These are phyloP conservation scores for Meta bourneti DNA, from an alignment of 2,888 invertebrate species.

Conservation along the genomic window DNA sequence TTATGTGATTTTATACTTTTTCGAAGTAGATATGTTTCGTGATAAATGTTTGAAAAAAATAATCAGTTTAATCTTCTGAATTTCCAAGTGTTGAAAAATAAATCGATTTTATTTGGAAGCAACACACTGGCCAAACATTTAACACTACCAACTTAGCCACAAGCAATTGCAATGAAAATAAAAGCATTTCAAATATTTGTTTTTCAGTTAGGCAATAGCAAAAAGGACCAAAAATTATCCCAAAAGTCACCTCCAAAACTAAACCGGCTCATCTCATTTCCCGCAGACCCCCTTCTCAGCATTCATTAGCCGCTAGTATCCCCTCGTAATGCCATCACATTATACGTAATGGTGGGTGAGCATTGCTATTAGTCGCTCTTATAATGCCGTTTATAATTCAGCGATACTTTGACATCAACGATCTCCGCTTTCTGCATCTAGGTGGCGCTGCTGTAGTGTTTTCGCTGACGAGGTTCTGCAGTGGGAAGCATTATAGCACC, in stretches of 20 bases:
- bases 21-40: no score
- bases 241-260: background rate
- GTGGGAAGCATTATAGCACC: background rate
- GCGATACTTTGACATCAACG: constrained; percentile 33
- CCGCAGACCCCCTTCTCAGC: background rate
- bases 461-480: background rate
- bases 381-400: constrained; percentile 47
- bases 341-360: constrained; percentile 41
- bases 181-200: no score
- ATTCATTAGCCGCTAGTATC: constrained; percentile 26
- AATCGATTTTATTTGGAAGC: no score
- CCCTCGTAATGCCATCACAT: constrained; percentile 35
- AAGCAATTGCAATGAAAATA: no score
- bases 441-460: constrained; percentile 24
- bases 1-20: no score
- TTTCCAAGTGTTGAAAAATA: no score
- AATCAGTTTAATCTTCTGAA: no score
- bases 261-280: background rate
- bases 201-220: background rate
- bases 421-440: constrained; percentile 2
- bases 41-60: no score
- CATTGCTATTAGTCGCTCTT: constrained; percentile 35
- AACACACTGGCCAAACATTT: no score
- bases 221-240: background rate
- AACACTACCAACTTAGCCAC: no score